Conservation (phyloP, 2,797 vertebrate genomes). For the Prunella strophiata region DNA sequence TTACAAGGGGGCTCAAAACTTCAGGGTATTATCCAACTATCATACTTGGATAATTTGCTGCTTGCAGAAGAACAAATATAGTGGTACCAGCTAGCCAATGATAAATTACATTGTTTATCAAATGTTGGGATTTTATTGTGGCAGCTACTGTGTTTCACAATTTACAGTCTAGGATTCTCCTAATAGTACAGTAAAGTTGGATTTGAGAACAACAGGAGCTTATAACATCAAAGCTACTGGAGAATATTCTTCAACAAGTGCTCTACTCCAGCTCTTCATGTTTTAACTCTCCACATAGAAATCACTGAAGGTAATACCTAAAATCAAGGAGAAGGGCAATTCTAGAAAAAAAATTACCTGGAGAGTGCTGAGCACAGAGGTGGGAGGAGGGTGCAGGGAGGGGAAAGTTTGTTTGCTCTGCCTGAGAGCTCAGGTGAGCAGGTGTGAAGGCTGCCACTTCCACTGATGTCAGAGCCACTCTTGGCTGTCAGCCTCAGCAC, state of each 20-base stretch:
- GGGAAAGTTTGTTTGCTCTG: not conserved
- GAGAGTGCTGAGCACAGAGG: not conserved
- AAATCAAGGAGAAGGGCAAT: not conserved
- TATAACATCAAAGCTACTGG: not conserved
- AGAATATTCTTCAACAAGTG: not conserved
- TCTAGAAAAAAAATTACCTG: not conserved
- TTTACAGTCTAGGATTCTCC: not conserved
- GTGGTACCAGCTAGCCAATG: not conserved
- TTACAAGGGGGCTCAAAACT: not conserved
- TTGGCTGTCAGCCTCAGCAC: not conserved
- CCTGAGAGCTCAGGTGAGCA: not conserved
- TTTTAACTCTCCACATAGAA: not conserved
- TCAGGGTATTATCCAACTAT: not conserved
- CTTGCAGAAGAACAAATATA: not conserved
- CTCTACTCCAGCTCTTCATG: not conserved
- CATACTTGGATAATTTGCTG: not conserved
- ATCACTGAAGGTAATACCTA: not conserved
- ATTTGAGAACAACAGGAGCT: constrained; percentile 2
- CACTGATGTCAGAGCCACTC: rapidly evolving
- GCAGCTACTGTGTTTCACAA: not conserved
- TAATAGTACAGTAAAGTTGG: not conserved
- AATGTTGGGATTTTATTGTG: not conserved
- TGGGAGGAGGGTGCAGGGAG: not conserved
- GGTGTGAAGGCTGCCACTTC: not conserved
- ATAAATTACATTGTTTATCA: not conserved